Evolutionary conservation across 1,140 invertebrate species (phyloP).

Genomic region (Hyles vespertilio): DNA sequence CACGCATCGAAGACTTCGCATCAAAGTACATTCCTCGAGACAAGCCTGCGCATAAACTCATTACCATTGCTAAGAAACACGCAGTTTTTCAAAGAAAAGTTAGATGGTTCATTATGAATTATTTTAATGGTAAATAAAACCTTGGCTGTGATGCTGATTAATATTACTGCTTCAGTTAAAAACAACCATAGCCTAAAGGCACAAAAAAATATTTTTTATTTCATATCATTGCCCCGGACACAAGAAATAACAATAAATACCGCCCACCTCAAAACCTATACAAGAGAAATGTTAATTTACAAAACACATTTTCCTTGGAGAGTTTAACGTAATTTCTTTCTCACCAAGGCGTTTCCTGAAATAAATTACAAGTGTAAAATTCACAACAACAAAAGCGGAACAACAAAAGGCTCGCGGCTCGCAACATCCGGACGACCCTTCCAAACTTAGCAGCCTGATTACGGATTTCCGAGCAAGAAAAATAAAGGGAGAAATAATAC

Average conservation of each 20-base stretch:
- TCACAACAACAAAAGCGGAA: slow-evolving; percentile 72
- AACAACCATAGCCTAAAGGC: no score
- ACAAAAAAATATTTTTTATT: no score
- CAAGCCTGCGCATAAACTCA: no score
- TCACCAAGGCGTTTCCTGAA: slow-evolving; percentile 71
- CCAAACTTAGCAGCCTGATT: slow-evolving; percentile 74
- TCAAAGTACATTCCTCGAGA: no score
- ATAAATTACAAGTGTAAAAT: slow-evolving; percentile 76
- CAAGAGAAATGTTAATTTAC: slow-evolving; percentile 65
- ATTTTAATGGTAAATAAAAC: no score
- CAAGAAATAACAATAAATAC: slow-evolving; percentile 27
- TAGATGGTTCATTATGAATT: no score
- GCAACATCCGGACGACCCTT: slow-evolving; percentile 72
- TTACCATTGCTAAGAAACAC: no score
- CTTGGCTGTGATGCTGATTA: no score
- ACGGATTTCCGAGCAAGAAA: slow-evolving; percentile 73
- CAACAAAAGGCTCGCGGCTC: slow-evolving; percentile 73
- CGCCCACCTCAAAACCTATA: slow-evolving; percentile 45
- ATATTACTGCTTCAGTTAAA: no score
- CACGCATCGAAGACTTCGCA: no score
- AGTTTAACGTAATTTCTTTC: slow-evolving; percentile 74
- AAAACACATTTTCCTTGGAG: slow-evolving; percentile 72
- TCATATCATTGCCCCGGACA: slow-evolving; percentile 17
- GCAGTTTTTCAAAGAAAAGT: no score
- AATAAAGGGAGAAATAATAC: slow-evolving; percentile 57